Evolutionary conservation across 2,888 invertebrate species (phyloP).

Genomic region (Drosophila seclusa): DNA sequence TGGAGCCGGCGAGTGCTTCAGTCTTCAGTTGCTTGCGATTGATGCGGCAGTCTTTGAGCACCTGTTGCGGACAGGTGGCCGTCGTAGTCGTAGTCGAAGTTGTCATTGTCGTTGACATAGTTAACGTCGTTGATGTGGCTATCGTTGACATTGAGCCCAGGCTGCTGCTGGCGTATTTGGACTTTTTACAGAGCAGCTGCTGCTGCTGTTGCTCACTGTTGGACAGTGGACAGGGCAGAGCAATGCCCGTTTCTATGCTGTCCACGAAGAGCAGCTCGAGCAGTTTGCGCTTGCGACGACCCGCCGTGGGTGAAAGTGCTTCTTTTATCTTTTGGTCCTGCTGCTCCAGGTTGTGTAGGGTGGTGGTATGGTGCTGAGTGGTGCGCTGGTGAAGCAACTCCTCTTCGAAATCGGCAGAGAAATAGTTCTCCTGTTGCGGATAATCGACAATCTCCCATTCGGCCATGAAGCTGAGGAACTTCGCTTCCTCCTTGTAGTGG

Average conservation of each 20-base stretch:
- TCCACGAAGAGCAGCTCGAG: slow-evolving; percentile 74
- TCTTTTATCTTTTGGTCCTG: slow-evolving; percentile 29
- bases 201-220: background rate
- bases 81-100: background rate
- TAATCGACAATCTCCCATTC: slow-evolving; percentile 84
- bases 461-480: slow-evolving; percentile 81
- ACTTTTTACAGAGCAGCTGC: slow-evolving; percentile 58
- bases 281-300: slow-evolving; percentile 60
- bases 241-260: slow-evolving; percentile 74
- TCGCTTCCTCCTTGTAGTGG: slow-evolving; percentile 82
- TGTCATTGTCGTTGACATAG: too few relatives aligned
- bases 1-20: slow-evolving; percentile 81
- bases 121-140: background rate
- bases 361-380: background rate
- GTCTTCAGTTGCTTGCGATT: slow-evolving; percentile 80
- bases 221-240: slow-evolving; percentile 43
- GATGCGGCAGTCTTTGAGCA: slow-evolving; percentile 77
- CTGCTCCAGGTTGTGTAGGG: slow-evolving; percentile 30
- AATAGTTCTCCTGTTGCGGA: slow-evolving; percentile 77
- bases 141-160: slow-evolving; percentile 21
- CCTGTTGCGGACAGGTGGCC: slow-evolving; percentile 65
- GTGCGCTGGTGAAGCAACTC: slow-evolving; percentile 74
- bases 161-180: slow-evolving; percentile 57
- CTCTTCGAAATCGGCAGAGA: slow-evolving; percentile 84
- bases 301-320: background rate